These are phyloP conservation scores for Medauroidea extradentata DNA, from an alignment of 1,140 invertebrate genomes.

Conservation along the genomic window DNA sequence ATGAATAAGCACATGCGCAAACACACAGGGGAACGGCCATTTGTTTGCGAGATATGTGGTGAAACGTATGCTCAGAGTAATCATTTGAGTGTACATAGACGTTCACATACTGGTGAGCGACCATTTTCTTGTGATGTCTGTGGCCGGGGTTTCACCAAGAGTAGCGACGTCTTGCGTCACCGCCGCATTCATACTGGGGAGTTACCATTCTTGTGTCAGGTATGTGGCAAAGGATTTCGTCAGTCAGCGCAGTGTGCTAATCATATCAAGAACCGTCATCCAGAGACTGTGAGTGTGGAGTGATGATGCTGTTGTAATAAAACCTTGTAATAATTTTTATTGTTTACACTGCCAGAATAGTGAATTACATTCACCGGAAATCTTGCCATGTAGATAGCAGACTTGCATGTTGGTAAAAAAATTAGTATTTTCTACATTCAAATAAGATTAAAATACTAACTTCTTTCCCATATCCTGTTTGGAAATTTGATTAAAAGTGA, in stretches of 20 bases:
- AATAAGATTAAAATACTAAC: too few relatives aligned
- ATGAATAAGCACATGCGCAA: conserved; percentile 21
- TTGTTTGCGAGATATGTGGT: conserved; percentile 40
- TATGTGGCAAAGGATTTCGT: conserved; percentile 24
- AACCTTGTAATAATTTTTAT: too few relatives aligned
- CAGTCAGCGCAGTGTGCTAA: conserved; percentile 20
- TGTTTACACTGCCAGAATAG: too few relatives aligned
- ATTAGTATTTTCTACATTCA: too few relatives aligned
- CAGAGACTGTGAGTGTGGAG: conserved; percentile 3
- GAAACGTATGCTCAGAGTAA: conserved; percentile 38
- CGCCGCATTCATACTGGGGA: conserved; percentile 32
- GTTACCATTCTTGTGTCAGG: conserved; percentile 28
- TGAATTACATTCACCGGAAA: too few relatives aligned
- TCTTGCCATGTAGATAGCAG: too few relatives aligned
- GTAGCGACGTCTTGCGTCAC: conserved; percentile 19
- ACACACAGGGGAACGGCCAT: conserved; percentile 42
- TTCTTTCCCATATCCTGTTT: too few relatives aligned
- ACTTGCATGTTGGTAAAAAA: too few relatives aligned
- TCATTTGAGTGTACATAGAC: conserved; percentile 22
- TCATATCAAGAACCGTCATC: conserved; percentile 20
- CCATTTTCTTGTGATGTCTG: conserved; percentile 27
- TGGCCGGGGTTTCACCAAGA: conserved; percentile 23
- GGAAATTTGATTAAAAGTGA: too few relatives aligned
- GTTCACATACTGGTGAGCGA: conserved; percentile 27
- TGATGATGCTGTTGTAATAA: too few relatives aligned